Percentiles rank a stretch among this genome's conserved stretches.
Conservation (phyloP, 2,113 vertebrate species). For the Notiomystis cincta region DNA sequence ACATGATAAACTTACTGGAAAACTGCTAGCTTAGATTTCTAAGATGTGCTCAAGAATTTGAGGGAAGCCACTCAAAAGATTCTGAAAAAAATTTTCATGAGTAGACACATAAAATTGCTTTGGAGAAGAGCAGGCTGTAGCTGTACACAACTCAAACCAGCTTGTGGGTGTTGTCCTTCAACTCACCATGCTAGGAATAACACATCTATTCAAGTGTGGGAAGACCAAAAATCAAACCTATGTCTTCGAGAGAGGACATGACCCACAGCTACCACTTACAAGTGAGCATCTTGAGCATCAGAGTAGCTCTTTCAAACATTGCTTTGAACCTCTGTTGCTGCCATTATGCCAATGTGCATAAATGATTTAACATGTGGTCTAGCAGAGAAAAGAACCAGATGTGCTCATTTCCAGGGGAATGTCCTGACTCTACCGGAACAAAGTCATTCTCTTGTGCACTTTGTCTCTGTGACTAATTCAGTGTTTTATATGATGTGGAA, state of each 20-base stretch:
- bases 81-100: neutral
- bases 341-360: conserved; percentile 38
- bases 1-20: neutral
- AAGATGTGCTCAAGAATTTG: neutral
- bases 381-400: conserved; percentile 64
- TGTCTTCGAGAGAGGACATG: neutral
- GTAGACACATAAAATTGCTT: neutral
- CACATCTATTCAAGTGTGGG: neutral
- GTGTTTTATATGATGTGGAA: conserved; percentile 55
- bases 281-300: neutral
- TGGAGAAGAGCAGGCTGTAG: neutral
- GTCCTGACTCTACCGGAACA: conserved; percentile 56
- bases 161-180: neutral
- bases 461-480: conserved; percentile 62
- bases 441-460: conserved; percentile 56
- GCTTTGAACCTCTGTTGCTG: conserved; percentile 18
- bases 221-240: neutral
- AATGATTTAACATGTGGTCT: conserved; percentile 48
- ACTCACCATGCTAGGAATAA: neutral
- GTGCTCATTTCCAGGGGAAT: conserved; percentile 64
- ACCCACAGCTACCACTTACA: neutral
- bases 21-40: neutral
- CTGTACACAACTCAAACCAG: neutral
- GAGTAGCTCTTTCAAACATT: neutral
- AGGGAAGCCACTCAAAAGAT: neutral